Base-by-base conservation (phyloP, 2,797 vertebrate species). In the Pterois miles region DNA sequence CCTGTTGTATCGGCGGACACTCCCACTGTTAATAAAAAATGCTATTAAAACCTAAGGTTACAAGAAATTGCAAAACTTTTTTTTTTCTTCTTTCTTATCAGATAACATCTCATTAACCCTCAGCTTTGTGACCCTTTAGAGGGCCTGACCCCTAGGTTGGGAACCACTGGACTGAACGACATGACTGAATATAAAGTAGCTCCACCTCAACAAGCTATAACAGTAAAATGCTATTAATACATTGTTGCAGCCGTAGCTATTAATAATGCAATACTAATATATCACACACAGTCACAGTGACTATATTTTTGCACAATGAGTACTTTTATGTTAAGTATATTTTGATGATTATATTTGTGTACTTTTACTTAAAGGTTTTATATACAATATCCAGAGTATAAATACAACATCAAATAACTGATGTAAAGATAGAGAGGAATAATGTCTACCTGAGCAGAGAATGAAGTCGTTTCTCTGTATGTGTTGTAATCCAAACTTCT, bases 1-100 rank as follows among this genome's bases (percentile, higher is more conserved):
- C 59, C 63, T 6, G 53, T 16, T 72, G 12, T 14, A 58, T 58
- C n/a, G 16, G 65, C 65, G 56, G 57, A 73, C 56, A 57, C 60
- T 59, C 40, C 23, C 36, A 18, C 27, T 56, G 23, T 3, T 40
- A 8, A 73, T 57, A 34, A 2, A 20, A 1, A 18, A 67, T 27
- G 0, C 23, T 5, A n/a, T 65, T 65, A 22, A 62, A 59, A 40
- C 13, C 7, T 16, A 25, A 34, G 23, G 7, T 27, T 6, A 57
- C 14, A 31, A 8, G 25, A 16, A 52, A 6, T 40, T 65, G 18
- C 16, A n/a, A 29, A 2, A 14, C 16, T 18, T 1, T 9, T 0
- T 11, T 14, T 8, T 2, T 46, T 29, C 16, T 12, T n/a, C 6
- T 64, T 7, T 31, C 6, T 4, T n/a, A 23, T 38, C 20, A 43